Evolutionary conservation across 2,888 invertebrate genomes (phyloP).

Genomic region (Drosophila greeni): DNA sequence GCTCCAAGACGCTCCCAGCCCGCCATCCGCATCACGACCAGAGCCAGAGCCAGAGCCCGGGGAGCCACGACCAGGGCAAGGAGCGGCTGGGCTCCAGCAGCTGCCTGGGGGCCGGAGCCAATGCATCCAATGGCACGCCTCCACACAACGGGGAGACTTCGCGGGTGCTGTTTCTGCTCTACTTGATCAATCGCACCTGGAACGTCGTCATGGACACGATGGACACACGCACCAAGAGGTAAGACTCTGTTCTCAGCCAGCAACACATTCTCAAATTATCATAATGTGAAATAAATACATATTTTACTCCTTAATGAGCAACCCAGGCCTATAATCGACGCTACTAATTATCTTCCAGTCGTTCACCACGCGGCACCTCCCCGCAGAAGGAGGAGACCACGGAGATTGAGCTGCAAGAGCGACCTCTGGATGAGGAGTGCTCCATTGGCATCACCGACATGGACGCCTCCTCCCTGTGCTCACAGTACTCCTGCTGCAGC

Average conservation of each 20-base stretch:
- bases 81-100: constrained; percentile 57
- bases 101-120: constrained; percentile 47
- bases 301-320: background rate
- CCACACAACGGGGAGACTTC: constrained; percentile 80
- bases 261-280: background rate
- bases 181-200: constrained; percentile 86
- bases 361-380: constrained; percentile 35
- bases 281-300: background rate
- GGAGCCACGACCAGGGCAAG: background rate
- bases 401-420: constrained; percentile 52
- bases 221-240: constrained; percentile 81
- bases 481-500: constrained; percentile 82
- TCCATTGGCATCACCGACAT: constrained; percentile 73
- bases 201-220: constrained; percentile 83
- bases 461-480: constrained; percentile 80
- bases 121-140: constrained; percentile 48
- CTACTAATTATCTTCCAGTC: constrained; percentile 34
- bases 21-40: constrained; percentile 46
- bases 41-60: background rate
- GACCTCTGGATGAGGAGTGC: constrained; percentile 56
- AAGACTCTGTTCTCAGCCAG: constrained; percentile 59
- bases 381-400: constrained; percentile 34
- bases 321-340: background rate
- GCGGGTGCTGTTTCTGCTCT: constrained; percentile 83
- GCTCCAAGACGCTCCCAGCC: constrained; percentile 74